Conservation (phyloP, 2,888 invertebrate genomes). For the Rhogogaster chlorosoma region DNA sequence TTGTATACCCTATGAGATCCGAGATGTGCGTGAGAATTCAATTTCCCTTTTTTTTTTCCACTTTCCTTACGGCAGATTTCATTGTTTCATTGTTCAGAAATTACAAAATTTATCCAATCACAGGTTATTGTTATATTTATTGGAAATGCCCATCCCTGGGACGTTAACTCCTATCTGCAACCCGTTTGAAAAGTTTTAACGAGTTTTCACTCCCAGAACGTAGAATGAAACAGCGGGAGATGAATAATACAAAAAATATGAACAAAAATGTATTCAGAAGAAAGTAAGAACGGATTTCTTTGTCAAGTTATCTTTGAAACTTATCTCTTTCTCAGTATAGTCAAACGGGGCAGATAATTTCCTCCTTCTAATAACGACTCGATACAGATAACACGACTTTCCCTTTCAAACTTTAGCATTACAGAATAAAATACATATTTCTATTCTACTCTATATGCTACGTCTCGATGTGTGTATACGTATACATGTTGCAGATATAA, state of each 20-base stretch:
- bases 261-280: neutral
- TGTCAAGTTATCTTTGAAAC: slow-evolving; percentile 11
- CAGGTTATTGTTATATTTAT: neutral
- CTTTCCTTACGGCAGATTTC: neutral
- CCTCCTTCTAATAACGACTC: neutral
- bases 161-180: neutral
- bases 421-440: neutral
- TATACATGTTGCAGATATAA: neutral
- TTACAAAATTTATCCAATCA: slow-evolving; percentile 1
- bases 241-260: neutral
- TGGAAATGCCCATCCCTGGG: slow-evolving; percentile 13
- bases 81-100: neutral
- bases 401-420: neutral
- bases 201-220: neutral
- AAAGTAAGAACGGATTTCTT: neutral
- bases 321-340: neutral
- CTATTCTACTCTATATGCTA: neutral
- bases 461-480: neutral
- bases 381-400: neutral
- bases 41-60: neutral
- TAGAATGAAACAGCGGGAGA: neutral
- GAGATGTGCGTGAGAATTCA: neutral
- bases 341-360: neutral
- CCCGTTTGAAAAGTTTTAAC: slow-evolving; percentile 20
- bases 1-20: neutral